Base-by-base conservation (phyloP, 2,113 vertebrate genomes). In the Toxotes chatareus region DNA sequence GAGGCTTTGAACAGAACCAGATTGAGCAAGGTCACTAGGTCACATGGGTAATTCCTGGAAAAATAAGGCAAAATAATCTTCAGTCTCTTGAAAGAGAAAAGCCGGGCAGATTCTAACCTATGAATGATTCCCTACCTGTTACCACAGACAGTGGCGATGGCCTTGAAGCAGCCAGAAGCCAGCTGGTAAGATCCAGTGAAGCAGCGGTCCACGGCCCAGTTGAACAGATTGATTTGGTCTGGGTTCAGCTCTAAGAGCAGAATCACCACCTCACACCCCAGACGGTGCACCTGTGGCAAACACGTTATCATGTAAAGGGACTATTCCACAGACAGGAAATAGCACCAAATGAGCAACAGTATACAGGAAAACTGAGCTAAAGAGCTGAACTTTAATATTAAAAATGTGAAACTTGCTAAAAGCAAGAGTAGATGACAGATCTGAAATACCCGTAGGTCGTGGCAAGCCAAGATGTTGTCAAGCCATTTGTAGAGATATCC, bases 401-500 rank as follows among this genome's bases (percentile, higher is more conserved):
- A 7, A 31, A 46, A 13, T 16, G n/a, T 8, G 32, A n/a, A 57
- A 49, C 11, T 38, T 46, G 5, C 63, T 40, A 56, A 38, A 56
- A 1, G 64, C 12, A 40, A 56, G 2, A 40, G 42, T 21, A 6
- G 6, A 53, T 40, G 4, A 7, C 3, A 31, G 6, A 11, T 59
- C 7, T 59, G 83, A 95, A 95, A 89, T 94, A 99, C 98, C 79
- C 98, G 95, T 86, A 99, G 89, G 93, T 99, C 98, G 75, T 99
- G 98, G 85, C 98, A 99, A 89, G 96, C 98, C 87, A 99, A 93
- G 91, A 99, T 99, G 86, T 99, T 99, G 94, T 99, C 98, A n/a
- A 99, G 96, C 98, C 98, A 99, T 87, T 99, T 99, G 91, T 99
- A 99, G 4, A 99, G 97, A 94, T 99, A 99, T 1, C 98, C 98